Evolutionary conservation across 2,888 invertebrate genomes (phyloP), one percentile per base, ranked within the genome.

Genomic region (Seira musarum): DNA sequence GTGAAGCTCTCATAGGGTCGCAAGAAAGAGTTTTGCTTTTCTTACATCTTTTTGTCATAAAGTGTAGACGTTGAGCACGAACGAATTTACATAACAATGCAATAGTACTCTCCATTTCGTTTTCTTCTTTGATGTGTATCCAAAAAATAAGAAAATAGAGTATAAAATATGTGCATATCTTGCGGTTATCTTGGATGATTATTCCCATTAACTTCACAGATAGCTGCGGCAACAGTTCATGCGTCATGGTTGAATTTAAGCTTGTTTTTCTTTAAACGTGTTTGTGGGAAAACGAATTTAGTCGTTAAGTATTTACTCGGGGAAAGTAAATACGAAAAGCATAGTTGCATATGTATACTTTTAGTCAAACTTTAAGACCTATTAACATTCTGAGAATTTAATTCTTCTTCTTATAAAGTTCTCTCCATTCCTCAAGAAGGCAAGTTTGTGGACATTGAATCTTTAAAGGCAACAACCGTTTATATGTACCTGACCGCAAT

Each of bases 21-120:
- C 6, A 17, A 8, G 5, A 57, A n/a, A 17, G 19, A 35, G 22
- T 71, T 61, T 71, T 60, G 22, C 25, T 30, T 25, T 64, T 21
- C 21, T 19, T 17, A 25, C n/a, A 5, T 46, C 3, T 71, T 19
- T 70, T 70, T 53, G 49, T 69, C 69, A 57, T 22, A 64, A 69
- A 57, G 76, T 64, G 76, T 64, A 64, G 46, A 67, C 69, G 76
- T 65, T 69, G 69, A 76, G 69, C 69, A 53, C 76, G 76, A 64
- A 53, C 35, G n/a, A 24, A 76, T 76, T 76, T 76, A 69, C 69
- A 76, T 76, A 70, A 76, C 69, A 76, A 76, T 76, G 30, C n/a
- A n/a, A n/a, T n/a, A n/a, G n/a, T n/a, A n/a, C 49, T 64, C 10
- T 35, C 22, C 30, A 19, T 30, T n/a, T 60, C 15, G 19, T 35